phyloP scores from a whole-genome alignment of 2,113 vertebrate species.

The Nothocercus julius region DNA sequence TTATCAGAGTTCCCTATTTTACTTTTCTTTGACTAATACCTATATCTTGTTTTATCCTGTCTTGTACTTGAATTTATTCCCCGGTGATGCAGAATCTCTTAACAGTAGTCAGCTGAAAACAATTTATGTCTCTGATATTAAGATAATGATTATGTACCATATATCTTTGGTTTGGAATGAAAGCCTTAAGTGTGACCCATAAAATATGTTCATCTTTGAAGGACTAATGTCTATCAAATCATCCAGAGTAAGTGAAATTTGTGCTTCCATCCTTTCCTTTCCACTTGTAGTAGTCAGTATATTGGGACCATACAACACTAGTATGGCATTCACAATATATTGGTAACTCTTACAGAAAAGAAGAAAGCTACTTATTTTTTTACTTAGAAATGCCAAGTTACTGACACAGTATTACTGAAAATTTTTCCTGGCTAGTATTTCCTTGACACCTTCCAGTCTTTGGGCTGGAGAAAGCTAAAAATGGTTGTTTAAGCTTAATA shows the following conservation, averaged over 20 bases:
- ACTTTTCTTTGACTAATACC: neutral
- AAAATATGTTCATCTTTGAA: slow-evolving; percentile 48
- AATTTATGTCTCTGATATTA: neutral
- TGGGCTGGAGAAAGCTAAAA: slow-evolving; percentile 49
- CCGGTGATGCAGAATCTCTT: neutral
- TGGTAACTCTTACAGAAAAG: slow-evolving; percentile 51
- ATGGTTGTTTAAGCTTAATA: slow-evolving; percentile 62
- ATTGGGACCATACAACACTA: neutral
- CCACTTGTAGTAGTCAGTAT: neutral
- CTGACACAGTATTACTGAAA: slow-evolving; percentile 60
- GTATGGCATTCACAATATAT: slow-evolving; percentile 38
- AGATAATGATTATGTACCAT: neutral
- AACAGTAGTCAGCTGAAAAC: neutral
- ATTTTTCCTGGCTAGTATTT: slow-evolving; percentile 67
- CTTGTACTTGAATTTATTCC: neutral
- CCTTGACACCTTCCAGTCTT: slow-evolving; percentile 50
- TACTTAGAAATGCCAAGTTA: slow-evolving; percentile 56
- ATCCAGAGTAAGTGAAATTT: neutral
- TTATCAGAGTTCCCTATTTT: neutral
- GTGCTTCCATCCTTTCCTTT: neutral
- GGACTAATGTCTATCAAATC: slow-evolving; percentile 6
- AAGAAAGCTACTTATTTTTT: slow-evolving; percentile 67
- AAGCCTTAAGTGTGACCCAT: slow-evolving; percentile 41
- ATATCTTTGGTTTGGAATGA: slow-evolving; percentile 27
- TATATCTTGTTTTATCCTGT: neutral